Evolutionary conservation across 37 sponge, comb jelly and placozoan species (phyloP).

Genomic region (Hexactinellida sp.): DNA sequence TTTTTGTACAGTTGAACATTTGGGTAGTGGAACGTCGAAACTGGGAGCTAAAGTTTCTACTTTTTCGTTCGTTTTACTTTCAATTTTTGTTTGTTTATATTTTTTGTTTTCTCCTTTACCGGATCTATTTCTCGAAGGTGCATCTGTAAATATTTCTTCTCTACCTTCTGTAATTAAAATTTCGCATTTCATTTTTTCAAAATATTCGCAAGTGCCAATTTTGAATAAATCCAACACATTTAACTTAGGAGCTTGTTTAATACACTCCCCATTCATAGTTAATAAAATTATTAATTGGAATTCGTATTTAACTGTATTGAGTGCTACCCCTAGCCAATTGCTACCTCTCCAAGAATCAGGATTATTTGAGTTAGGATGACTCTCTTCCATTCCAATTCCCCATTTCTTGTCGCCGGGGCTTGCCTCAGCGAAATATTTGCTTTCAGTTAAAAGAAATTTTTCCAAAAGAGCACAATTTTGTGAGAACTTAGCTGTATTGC

Average conservation of each 20-base stretch:
- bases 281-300: background rate
- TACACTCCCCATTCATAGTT: background rate
- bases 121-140: background rate
- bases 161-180: background rate
- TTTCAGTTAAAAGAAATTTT: slow-evolving; percentile 34
- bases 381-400: slow-evolving; percentile 61
- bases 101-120: background rate
- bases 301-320: slow-evolving; percentile 60
- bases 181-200: background rate
- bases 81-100: background rate
- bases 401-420: slow-evolving; percentile 51
- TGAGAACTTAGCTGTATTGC: slow-evolving; percentile 56
- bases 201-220: background rate
- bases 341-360: slow-evolving; percentile 51
- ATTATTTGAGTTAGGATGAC: slow-evolving; percentile 28
- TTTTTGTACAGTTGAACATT: too few species aligned
- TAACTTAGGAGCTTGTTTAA: background rate
- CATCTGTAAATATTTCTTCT: background rate
- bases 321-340: slow-evolving; percentile 53
- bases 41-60: background rate
- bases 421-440: slow-evolving; percentile 63
- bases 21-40: background rate
- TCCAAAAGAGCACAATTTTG: slow-evolving; percentile 37
- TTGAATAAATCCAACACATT: background rate
- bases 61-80: background rate